Evolutionary conservation across 2,113 vertebrate genomes (phyloP).

Genomic region (Nematolebias whitei): DNA sequence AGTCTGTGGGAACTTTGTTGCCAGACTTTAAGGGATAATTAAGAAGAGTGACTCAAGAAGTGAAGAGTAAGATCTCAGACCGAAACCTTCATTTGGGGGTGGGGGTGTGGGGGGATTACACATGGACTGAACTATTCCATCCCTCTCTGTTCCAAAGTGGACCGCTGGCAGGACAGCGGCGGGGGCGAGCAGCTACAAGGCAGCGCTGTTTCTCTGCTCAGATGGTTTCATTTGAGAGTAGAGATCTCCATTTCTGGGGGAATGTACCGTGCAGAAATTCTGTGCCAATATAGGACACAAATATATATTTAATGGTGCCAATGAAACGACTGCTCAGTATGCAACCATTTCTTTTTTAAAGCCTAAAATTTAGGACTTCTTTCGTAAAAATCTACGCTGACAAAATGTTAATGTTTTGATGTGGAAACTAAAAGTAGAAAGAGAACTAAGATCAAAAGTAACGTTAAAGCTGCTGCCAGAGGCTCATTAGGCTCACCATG

Average conservation of each 20-base stretch:
- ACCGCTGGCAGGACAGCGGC: conserved; percentile 16
- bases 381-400: no score
- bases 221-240: conserved; percentile 9
- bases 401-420: no score
- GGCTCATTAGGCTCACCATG: no score
- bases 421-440: no score
- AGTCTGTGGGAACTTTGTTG: conserved; percentile 54
- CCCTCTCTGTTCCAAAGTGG: conserved; percentile 38
- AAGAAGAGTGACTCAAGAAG: conserved; percentile 60
- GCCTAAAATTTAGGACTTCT: no score
- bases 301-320: no score
- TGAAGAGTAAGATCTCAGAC: conserved; percentile 54
- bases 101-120: conserved; percentile 59
- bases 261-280: background rate
- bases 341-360: no score
- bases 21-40: conserved; percentile 73
- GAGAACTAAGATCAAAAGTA: no score
- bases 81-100: conserved; percentile 59
- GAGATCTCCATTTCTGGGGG: background rate
- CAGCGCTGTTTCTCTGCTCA: conserved; percentile 8
- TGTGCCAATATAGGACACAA: background rate
- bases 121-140: conserved; percentile 36
- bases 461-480: no score
- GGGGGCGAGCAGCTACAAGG: conserved; percentile 7
- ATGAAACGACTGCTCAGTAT: no score